phyloP scores from a whole-genome alignment of 2,797 vertebrate species.

The Argyrosomus regius region DNA sequence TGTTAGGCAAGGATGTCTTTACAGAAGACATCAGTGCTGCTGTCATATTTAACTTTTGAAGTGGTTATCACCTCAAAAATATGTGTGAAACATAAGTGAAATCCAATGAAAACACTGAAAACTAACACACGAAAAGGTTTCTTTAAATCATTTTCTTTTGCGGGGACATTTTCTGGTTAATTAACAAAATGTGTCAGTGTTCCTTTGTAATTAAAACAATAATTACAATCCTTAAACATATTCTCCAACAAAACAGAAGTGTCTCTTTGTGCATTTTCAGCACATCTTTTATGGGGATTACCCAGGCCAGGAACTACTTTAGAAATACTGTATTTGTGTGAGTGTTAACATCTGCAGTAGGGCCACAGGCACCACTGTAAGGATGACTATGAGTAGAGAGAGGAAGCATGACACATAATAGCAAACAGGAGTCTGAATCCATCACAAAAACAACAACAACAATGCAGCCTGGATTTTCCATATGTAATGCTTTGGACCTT shows the following conservation, averaged over 20 bases:
- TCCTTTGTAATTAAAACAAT: background rate
- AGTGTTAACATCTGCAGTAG: constrained; percentile 29
- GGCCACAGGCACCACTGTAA: constrained; percentile 24
- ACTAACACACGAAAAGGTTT: background rate
- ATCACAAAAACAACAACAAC: constrained; percentile 30
- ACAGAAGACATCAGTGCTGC: too few species aligned
- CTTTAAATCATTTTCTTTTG: background rate
- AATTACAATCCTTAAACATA: background rate
- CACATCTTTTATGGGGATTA: background rate
- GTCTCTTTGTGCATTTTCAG: constrained; percentile 15
- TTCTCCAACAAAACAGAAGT: background rate
- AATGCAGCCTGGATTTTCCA: constrained; percentile 44
- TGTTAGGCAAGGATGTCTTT: background rate
- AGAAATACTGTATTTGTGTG: constrained; percentile 19
- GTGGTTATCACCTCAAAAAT: constrained; percentile 1
- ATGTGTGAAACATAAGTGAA: background rate
- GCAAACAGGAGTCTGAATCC: constrained; percentile 48
- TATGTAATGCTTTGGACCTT: constrained; percentile 34
- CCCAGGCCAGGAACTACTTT: constrained; percentile 1
- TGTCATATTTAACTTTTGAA: background rate
- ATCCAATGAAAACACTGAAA: background rate
- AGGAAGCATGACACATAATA: constrained; percentile 39
- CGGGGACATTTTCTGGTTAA: background rate
- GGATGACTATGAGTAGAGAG: constrained; percentile 23
- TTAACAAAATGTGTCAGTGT: background rate